These are phyloP conservation scores for Rhingia rostrata DNA, from an alignment of 2,888 invertebrate species.

Conservation along the genomic window DNA sequence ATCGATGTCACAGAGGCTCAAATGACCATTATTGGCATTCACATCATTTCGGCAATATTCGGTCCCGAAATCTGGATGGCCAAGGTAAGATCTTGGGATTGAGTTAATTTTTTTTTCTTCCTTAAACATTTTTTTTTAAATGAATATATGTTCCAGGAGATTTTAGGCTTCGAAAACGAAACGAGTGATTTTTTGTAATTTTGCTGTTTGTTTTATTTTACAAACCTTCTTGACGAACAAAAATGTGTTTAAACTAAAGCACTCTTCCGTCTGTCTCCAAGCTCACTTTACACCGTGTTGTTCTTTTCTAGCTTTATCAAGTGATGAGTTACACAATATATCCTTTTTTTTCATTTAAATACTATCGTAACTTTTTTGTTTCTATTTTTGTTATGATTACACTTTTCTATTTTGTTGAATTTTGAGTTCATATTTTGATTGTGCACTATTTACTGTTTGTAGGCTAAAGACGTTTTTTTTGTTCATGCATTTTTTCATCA, in stretches of 20 bases:
- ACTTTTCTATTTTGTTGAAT: slow-evolving; percentile 13
- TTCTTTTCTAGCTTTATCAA: slow-evolving; percentile 30
- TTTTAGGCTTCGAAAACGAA: slow-evolving; percentile 70
- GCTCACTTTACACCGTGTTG: slow-evolving; percentile 39
- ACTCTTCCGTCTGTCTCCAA: slow-evolving; percentile 27
- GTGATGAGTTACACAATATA: slow-evolving; percentile 38
- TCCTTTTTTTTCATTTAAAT: slow-evolving; percentile 27
- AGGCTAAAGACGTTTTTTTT: slow-evolving; percentile 11
- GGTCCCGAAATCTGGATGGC: slow-evolving; percentile 94
- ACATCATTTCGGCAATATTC: slow-evolving; percentile 92
- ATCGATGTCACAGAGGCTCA: slow-evolving; percentile 99
- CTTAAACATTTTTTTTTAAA: slow-evolving; percentile 62
- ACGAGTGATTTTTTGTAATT: slow-evolving; percentile 53
- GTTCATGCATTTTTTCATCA: slow-evolving; percentile 19
- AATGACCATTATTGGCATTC: slow-evolving; percentile 94
- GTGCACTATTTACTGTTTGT: slow-evolving; percentile 32
- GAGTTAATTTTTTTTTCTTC: slow-evolving; percentile 34
- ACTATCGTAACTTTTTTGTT: slow-evolving; percentile 16
- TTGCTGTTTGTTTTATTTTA: neutral
- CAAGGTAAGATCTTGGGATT: slow-evolving; percentile 84
- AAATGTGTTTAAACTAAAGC: slow-evolving; percentile 39
- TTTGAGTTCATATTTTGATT: slow-evolving; percentile 77
- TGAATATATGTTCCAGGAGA: slow-evolving; percentile 77
- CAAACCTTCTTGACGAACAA: slow-evolving; percentile 6
- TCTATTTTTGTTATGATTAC: slow-evolving; percentile 29